A percentile compares a stretch with the other conserved stretches of the same genome.
These are phyloP conservation scores for Phyllotis vaccarum DNA, from an alignment of 2,797 vertebrate genomes.

Conservation along the genomic window DNA sequence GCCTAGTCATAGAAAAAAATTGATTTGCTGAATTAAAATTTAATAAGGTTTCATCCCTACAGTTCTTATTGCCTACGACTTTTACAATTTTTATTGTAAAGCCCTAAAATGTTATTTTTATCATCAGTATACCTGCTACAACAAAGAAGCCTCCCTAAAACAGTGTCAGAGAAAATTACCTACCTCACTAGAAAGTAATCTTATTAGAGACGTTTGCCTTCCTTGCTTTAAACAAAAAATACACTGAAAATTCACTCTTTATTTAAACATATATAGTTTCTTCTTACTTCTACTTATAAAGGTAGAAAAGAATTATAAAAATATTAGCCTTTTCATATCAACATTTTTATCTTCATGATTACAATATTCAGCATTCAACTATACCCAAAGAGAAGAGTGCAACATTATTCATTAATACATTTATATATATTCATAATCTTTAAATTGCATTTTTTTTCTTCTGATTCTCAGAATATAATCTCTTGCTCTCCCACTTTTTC, in stretches of 20 bases:
- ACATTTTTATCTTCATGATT: background rate
- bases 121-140: background rate
- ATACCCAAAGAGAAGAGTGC: background rate
- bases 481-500: background rate
- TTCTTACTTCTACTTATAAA: background rate
- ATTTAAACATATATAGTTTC: background rate
- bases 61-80: background rate
- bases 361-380: background rate
- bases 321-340: background rate
- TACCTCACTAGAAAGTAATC: background rate
- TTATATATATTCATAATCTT: background rate
- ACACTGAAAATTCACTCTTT: background rate
- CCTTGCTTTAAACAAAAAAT: background rate
- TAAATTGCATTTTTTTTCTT: background rate
- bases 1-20: background rate
- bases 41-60: background rate
- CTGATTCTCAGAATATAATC: background rate
- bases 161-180: background rate
- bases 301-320: background rate
- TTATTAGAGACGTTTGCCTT: background rate
- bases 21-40: background rate
- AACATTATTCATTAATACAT: background rate
- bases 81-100: conserved; percentile 2
- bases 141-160: background rate
- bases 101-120: conserved; percentile 40